Base-by-base conservation (phyloP, 2,888 invertebrate genomes). In the Microctonus aethiopoides region DNA sequence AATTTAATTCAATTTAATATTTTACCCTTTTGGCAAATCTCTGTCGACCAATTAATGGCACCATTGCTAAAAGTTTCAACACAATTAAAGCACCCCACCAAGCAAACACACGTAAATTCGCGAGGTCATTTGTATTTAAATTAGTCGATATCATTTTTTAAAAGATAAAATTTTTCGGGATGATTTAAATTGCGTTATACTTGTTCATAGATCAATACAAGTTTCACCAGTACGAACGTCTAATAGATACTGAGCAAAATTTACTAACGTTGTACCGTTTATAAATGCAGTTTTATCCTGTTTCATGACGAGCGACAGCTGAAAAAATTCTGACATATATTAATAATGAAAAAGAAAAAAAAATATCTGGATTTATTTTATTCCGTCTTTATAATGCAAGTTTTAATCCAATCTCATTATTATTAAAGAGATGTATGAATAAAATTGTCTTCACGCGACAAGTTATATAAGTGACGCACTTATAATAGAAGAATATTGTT, bases 41-140 rank as follows among this genome's bases (percentile, higher is more conserved):
- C 26, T 74, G 66, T 36, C 72, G 69, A 7, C 72, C 78, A 22
- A 74, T 78, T 32, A 80, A 56, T 10, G 74, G 64, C 7, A 70
- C 71, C 74, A 76, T 73, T 13, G 71, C 67, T 34, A 78, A 6
- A 13, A 77, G 65, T 71, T 80, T 80, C 3, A 77, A 51, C 4
- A 74, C 62, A 32, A 78, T 29, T 7, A 77, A 71, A 22, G 74
- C 71, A 4, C 72, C 64, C 79, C 79, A 80, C 72, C 75, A 79
- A 1, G 72, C 77, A 36, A 77, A 80, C 16, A 68, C 65, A 13
- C 72, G 70, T 41, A 73, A 72, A n/a, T 74, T 67, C 24, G 68
- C 67, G 36, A 73, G 66, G 36, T 75, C 72, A 10, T 64, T 24
- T 46, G 60, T 20, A 34, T 24, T 22, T 0, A 67, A 10, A 36